phyloP scores from a whole-genome alignment of 1,140 invertebrate genomes.

The Parapsyche elsis region DNA sequence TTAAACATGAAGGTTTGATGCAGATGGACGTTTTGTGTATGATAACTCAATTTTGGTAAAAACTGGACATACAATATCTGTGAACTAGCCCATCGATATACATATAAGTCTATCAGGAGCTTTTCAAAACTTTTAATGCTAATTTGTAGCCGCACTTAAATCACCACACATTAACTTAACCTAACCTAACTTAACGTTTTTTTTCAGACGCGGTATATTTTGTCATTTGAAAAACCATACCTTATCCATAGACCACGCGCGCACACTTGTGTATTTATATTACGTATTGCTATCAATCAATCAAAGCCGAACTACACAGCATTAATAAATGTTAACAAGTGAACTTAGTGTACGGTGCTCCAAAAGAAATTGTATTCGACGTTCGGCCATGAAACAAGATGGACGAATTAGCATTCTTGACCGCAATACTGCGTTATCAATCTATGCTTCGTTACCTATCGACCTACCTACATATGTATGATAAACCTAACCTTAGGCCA shows the following conservation, averaged over 20 bases:
- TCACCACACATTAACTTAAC: no score
- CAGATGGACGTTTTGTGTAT: no score
- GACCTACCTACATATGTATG: no score
- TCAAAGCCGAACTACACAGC: conserved; percentile 24
- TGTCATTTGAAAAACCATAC: no score
- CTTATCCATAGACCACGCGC: background rate
- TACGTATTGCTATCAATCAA: conserved; percentile 23
- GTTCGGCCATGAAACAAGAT: conserved; percentile 37
- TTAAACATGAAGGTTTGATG: no score
- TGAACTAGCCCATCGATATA: no score
- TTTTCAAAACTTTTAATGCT: no score
- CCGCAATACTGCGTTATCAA: conserved; percentile 35
- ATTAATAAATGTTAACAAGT: conserved; percentile 38
- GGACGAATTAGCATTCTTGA: conserved; percentile 44
- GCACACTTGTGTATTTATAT: background rate
- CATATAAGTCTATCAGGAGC: no score
- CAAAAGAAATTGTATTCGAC: conserved; percentile 38
- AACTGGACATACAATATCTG: no score
- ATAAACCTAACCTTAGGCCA: background rate
- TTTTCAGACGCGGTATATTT: background rate
- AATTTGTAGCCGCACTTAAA: no score
- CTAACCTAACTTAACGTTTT: no score
- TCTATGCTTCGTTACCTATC: conserved; percentile 6
- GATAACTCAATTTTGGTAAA: no score
- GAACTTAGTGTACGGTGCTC: conserved; percentile 13